Conservation (phyloP, 2,797 vertebrate species). For the Melanotaenia maccullochi region DNA sequence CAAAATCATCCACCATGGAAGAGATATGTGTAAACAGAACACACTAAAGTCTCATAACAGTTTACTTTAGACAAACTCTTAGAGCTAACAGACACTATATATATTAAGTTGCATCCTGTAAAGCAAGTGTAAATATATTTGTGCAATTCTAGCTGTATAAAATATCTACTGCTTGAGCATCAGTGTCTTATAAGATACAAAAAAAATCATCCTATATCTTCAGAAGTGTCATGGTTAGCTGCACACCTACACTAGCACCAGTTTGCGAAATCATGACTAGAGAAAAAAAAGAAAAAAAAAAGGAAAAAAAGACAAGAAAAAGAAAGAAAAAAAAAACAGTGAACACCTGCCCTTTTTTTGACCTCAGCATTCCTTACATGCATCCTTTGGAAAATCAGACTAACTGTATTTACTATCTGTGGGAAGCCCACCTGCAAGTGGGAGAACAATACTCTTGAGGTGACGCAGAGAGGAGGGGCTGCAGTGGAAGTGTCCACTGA, state of each 20-base stretch:
- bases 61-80: too few relatives aligned
- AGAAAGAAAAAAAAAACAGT: constrained; percentile 18
- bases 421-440: constrained; percentile 73
- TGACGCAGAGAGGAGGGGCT: constrained; percentile 63
- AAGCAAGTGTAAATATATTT: not conserved
- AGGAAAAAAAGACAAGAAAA: not conserved
- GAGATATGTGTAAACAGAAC: too few relatives aligned
- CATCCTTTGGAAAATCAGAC: constrained; percentile 76
- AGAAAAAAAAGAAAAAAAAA: constrained; percentile 16
- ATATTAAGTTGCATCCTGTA: too few relatives aligned
- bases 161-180: not conserved
- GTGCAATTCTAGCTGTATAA: not conserved
- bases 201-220: not conserved
- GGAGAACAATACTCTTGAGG: constrained; percentile 75
- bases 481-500: constrained; percentile 55
- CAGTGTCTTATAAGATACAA: not conserved
- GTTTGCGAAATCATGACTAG: not conserved
- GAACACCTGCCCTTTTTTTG: constrained; percentile 46
- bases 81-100: too few relatives aligned
- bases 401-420: constrained; percentile 53
- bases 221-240: not conserved
- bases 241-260: not conserved
- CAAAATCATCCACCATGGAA: not conserved
- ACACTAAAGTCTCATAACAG: too few relatives aligned
- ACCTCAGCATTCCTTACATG: constrained; percentile 64